A percentile compares a stretch with the other conserved stretches of the same genome.
phyloP scores from a whole-genome alignment of 2,888 invertebrate genomes.

The Thera britannica region DNA sequence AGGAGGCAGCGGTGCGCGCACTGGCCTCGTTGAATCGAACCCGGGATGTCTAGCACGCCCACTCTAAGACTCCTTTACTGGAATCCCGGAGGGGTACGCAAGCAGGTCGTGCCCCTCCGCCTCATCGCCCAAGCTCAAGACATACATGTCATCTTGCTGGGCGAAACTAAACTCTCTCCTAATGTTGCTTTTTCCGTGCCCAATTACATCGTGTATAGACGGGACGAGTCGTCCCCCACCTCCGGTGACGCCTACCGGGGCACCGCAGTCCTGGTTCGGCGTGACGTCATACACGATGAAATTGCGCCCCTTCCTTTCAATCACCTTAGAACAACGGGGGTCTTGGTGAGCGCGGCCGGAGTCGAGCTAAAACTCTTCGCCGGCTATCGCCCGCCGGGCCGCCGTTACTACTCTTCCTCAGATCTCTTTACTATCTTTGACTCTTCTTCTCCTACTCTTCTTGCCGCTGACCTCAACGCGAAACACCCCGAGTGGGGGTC shows the following conservation, averaged over 20 bases:
- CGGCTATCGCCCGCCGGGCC: not conserved
- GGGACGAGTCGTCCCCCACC: conserved; percentile 3
- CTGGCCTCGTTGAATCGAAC: not conserved
- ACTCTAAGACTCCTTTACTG: conserved; percentile 7
- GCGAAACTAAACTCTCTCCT: not conserved
- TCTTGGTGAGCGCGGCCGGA: not conserved
- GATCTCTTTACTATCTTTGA: not conserved
- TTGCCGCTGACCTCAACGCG: not conserved
- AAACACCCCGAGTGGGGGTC: not conserved
- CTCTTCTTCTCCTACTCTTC: not conserved
- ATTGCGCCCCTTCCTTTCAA: not conserved
- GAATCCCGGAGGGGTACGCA: conserved; percentile 19
- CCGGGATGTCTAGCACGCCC: conserved; percentile 6
- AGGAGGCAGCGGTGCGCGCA: not conserved
- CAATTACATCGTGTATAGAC: not conserved
- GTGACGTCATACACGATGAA: conserved; percentile 14
- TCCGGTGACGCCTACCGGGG: not conserved
- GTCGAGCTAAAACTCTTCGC: not conserved
- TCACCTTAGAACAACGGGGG: not conserved
- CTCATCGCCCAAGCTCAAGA: conserved; percentile 11
- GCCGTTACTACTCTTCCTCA: not conserved
- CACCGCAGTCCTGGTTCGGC: conserved; percentile 10
- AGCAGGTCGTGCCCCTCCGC: not conserved
- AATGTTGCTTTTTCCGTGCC: not conserved
- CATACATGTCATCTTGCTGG: not conserved